Evolutionary conservation across 2,113 vertebrate species (phyloP), one percentile per base, ranked within the genome.

Genomic region (Sterrhoptilus dennistouni): DNA sequence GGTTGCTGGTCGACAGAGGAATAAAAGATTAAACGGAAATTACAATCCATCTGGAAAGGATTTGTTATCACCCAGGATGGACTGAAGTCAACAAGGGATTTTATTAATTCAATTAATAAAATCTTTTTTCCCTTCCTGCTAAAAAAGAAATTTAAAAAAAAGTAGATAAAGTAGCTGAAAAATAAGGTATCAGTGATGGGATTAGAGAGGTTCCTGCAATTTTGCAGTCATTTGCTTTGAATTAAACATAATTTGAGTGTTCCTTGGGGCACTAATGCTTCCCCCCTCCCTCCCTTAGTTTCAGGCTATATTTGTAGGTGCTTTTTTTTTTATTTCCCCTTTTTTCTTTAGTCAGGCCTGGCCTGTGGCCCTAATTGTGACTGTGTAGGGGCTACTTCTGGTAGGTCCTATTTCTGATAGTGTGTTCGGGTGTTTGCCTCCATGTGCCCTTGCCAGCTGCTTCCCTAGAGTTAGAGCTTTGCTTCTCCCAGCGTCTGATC

Each of bases 61-160:
- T 86, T 89, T 95, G 33, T 95, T 96, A 79, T 96, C 70, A 84
- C 78, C n/a, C 68, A 92, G 79, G 80, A 89, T 85, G 75, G 74
- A 89, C 68, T 80, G 54, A 31, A 87, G 64, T 96, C 94, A 97
- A 95, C 81, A 94, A 63, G 80, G 83, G 38, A 68, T 90, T 96
- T 94, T 87, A 93, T 95, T 97, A 96, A 95, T 90, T 94, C 78
- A 95, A 87, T 96, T 97, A 97, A 96, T 95, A 94, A 92, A 94
- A 85, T 72, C 23, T 79, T 87, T 90, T 88, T 77, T 87, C 33
- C 54, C 68, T 66, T 72, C 89, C 47, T 90, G 19, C 64, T 93
- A 18, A 60, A 87, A 89, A 59, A 36, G 8, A 68, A 76, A 36
- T 59, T 5, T 10, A 29, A 29, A n/a, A 66, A 47, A 29, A 28